phyloP scores from a whole-genome alignment of 2,797 vertebrate species.

The Rhinophrynus dorsalis region DNA sequence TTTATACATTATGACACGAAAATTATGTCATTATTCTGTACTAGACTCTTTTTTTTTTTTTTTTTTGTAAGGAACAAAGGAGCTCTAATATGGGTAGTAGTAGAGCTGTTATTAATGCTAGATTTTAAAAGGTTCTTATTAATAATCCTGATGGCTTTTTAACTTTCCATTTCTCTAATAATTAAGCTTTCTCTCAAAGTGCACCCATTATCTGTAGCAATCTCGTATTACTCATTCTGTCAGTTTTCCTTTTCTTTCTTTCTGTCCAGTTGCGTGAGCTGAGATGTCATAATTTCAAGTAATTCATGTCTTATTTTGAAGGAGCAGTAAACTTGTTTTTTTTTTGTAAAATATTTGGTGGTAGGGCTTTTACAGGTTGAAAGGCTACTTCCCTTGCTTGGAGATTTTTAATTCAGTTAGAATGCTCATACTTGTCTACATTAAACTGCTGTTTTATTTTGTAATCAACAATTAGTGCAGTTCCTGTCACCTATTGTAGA shows the following conservation, averaged over 20 bases:
- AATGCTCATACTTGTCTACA: too few species aligned
- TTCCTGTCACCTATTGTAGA: too few species aligned
- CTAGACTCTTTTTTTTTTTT: too few species aligned
- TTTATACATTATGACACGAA: not conserved
- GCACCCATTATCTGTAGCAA: constrained; percentile 43
- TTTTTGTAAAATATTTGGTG: too few species aligned
- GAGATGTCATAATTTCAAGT: constrained; percentile 12
- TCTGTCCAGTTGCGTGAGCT: constrained; percentile 38
- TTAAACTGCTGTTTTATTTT: too few species aligned
- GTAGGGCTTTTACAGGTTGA: too few species aligned
- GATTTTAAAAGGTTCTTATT: constrained; percentile 51
- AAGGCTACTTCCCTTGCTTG: too few species aligned
- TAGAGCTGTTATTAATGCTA: constrained; percentile 40
- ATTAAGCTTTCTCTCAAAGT: constrained; percentile 52
- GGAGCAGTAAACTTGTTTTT: too few species aligned
- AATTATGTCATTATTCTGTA: not conserved
- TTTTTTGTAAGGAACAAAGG: not conserved
- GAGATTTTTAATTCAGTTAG: too few species aligned
- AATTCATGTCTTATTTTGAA: not conserved
- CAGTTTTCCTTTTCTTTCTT: constrained; percentile 41
- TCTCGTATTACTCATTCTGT: constrained; percentile 51
- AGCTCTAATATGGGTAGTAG: constrained; percentile 4
- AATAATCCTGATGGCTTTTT: constrained; percentile 45
- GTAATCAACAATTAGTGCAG: too few species aligned
- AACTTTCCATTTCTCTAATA: constrained; percentile 52